Base-by-base conservation (phyloP, 2,888 invertebrate species). In the Aspidapion aeneum region DNA sequence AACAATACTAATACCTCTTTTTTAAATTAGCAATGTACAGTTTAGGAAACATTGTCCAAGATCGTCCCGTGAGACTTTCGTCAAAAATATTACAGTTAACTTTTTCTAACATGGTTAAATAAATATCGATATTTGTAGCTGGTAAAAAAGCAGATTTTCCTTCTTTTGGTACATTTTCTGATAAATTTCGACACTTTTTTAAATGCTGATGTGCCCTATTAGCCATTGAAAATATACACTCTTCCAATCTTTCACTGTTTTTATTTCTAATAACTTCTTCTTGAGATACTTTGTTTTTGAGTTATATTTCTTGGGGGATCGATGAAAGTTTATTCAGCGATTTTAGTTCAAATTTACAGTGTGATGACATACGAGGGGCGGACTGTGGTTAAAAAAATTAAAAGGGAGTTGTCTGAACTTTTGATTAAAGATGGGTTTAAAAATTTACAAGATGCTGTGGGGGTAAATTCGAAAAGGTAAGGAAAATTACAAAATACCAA, bases 311-410 rank as follows among this genome's bases (percentile, higher is more conserved):
- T 80, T 90, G 87, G 0, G 97, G 96, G 62, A 96, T 79, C 68
- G 87, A 83, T 16, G 94, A 84, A 50, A 84, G 83, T 69, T 88
- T 84, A n/a, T n/a, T n/a, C 99, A 1, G 98, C 99, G 0, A 90
- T 90, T 68, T 85, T 92, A 49, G 83, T 99, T 0, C 98, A 98
- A 81, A 82, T 98, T 63, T 99, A 99, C 76, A 94, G 97, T 1
- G 89, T 94, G 0, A 84, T 96, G 60, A 86, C 91, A 5, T 94
- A 89, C 73, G 86, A 90, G 71, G 97, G 98, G 0, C 96, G 97
- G 2, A 90, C 93, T 1, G 80, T 96, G 49, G 86, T 96, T 0
- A 80, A 84, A 0, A 89, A 87, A 77, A 91, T 98, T 60, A 96
- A 96, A 78, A 81, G 80, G 55, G 95, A 97, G 79, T 81, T 98